Conservation (phyloP, 2,888 invertebrate species). For the Callimorpha dominula region DNA sequence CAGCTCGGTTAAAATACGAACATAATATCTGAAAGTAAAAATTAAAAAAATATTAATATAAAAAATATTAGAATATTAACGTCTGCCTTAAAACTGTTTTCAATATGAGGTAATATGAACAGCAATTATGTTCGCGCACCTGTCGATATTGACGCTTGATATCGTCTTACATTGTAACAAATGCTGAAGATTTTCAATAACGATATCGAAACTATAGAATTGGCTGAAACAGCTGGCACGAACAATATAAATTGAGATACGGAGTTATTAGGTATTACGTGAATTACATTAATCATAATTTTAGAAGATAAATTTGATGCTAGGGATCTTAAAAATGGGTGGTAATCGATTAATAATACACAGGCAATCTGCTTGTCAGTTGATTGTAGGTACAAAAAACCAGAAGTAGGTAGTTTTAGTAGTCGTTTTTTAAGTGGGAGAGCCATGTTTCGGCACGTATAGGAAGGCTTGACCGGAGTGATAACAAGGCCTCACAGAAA, state of each 20-base stretch:
- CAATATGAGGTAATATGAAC: neutral
- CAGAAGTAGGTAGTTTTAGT: no score
- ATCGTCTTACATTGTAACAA: conserved; percentile 3
- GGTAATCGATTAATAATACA: neutral
- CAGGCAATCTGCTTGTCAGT: no score
- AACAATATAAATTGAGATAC: neutral
- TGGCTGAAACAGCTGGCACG: conserved; percentile 1
- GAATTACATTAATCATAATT: neutral
- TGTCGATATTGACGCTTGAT: neutral
- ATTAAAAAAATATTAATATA: neutral
- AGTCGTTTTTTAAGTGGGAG: no score
- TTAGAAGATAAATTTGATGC: neutral
- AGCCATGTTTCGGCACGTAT: no score
- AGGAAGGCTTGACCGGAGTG: no score
- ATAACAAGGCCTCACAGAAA: no score
- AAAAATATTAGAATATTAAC: no score
- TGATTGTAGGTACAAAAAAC: neutral
- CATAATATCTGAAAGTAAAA: neutral
- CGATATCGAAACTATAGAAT: conserved; percentile 4
- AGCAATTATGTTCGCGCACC: neutral
- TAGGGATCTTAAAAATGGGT: no score
- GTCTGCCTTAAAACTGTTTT: neutral
- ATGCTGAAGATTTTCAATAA: conserved; percentile 6
- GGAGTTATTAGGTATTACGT: neutral
- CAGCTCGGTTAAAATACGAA: neutral